Conservation (phyloP, 2,797 vertebrate species). For the Arremon aurantiirostris region DNA sequence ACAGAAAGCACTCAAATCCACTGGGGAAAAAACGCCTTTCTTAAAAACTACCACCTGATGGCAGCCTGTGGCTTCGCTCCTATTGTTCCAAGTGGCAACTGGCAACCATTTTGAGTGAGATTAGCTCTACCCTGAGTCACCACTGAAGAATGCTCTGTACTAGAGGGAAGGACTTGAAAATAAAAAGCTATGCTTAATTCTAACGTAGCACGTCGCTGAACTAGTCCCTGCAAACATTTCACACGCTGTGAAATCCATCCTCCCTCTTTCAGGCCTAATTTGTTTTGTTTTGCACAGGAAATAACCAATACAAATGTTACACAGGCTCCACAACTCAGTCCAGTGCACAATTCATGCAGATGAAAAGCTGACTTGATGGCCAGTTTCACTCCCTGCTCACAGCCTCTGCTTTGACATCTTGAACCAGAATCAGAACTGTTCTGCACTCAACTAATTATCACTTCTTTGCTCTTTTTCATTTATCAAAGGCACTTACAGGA, state of each 20-base stretch:
- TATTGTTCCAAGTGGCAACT: constrained; percentile 51
- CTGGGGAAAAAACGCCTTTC: constrained; percentile 8
- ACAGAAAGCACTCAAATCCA: not conserved
- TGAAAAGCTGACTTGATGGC: not conserved
- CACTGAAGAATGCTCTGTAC: constrained; percentile 25
- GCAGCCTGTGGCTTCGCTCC: constrained; percentile 59
- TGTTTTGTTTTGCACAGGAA: not conserved
- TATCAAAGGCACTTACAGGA: not conserved
- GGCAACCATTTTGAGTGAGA: constrained; percentile 63
- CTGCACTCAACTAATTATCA: not conserved
- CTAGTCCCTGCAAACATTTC: not conserved
- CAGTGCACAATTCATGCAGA: not conserved
- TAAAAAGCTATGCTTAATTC: constrained; percentile 3
- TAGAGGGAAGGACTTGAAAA: constrained; percentile 10
- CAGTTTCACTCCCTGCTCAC: not conserved
- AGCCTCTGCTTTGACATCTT: not conserved
- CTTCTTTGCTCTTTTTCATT: not conserved
- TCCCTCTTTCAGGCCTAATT: not conserved
- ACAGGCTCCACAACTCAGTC: not conserved
- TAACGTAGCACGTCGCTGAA: not conserved
- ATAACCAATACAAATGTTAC: not conserved
- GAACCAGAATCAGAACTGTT: not conserved
- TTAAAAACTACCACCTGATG: constrained; percentile 63
- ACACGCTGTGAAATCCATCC: not conserved
- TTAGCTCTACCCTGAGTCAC: constrained; percentile 36